Conservation (phyloP, 2,888 invertebrate genomes). For the Hemithea aestivaria region DNA sequence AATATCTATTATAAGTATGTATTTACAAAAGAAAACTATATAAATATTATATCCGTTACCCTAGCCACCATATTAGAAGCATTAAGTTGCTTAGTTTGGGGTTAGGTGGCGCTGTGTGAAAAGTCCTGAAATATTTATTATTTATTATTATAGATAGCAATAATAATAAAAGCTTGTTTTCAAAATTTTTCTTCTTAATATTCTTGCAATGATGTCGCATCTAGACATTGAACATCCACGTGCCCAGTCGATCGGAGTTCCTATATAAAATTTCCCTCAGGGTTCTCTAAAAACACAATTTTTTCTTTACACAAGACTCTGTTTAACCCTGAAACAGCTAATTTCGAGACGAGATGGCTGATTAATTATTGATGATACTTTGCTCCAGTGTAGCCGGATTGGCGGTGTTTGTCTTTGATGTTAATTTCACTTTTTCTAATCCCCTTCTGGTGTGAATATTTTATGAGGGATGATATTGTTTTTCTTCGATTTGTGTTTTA, state of each 20-base stretch:
- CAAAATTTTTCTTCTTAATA: neutral
- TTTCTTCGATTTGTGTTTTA: slow-evolving; percentile 10
- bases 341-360: slow-evolving; percentile 68
- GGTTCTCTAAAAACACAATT: slow-evolving; percentile 51
- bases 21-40: too few species aligned
- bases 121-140: too few species aligned
- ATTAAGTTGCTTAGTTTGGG: too few species aligned
- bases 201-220: slow-evolving; percentile 30
- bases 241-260: slow-evolving; percentile 51
- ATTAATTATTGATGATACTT: slow-evolving; percentile 73
- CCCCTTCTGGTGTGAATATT: slow-evolving; percentile 48
- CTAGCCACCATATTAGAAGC: too few species aligned
- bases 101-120: too few species aligned
- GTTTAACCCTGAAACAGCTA: slow-evolving; percentile 72
- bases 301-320: slow-evolving; percentile 56
- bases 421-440: slow-evolving; percentile 61
- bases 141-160: too few species aligned
- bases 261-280: slow-evolving; percentile 75
- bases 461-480: slow-evolving; percentile 51
- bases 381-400: slow-evolving; percentile 49
- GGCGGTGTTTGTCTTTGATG: slow-evolving; percentile 65
- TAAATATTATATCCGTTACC: too few species aligned
- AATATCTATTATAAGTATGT: too few species aligned
- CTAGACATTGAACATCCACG: slow-evolving; percentile 28
- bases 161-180: too few species aligned